Conservation (phyloP, 2,888 invertebrate genomes). For the Acholoe squamosa region DNA sequence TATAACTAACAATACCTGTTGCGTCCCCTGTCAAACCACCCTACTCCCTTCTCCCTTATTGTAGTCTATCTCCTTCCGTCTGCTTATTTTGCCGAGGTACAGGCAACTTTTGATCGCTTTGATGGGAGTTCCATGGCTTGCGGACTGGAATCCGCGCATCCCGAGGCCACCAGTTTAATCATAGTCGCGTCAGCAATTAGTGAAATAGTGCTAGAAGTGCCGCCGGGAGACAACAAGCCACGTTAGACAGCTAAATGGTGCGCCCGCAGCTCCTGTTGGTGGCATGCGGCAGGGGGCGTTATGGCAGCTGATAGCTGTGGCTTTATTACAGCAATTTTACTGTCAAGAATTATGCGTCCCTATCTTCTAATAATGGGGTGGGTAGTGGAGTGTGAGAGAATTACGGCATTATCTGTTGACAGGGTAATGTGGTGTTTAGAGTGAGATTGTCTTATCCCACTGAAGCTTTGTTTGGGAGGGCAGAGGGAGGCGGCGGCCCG, state of each 20-base stretch:
- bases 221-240: constrained; percentile 14
- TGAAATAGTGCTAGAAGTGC: not conserved
- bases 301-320: constrained; percentile 46
- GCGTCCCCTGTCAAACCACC: constrained; percentile 8
- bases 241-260: not conserved
- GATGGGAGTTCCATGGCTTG: not conserved
- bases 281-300: not conserved
- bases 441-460: not conserved
- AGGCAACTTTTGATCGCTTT: constrained; percentile 2
- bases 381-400: not conserved
- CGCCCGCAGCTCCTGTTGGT: not conserved
- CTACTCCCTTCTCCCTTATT: not conserved
- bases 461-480: constrained; percentile 1
- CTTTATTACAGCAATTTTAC: constrained; percentile 48
- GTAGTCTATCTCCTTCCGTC: constrained; percentile 11
- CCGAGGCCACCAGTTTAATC: constrained; percentile 41
- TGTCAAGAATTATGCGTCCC: constrained; percentile 18
- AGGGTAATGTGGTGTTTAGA: not conserved
- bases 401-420: constrained; percentile 48
- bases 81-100: not conserved
- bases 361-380: constrained; percentile 47
- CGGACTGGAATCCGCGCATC: not conserved
- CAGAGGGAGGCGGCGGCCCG: not conserved
- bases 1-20: constrained; percentile 41
- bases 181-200: constrained; percentile 38